Evolutionary conservation across 2,797 vertebrate species (phyloP), one percentile per base, ranked within the genome.

Genomic region (Remorina albescens): DNA sequence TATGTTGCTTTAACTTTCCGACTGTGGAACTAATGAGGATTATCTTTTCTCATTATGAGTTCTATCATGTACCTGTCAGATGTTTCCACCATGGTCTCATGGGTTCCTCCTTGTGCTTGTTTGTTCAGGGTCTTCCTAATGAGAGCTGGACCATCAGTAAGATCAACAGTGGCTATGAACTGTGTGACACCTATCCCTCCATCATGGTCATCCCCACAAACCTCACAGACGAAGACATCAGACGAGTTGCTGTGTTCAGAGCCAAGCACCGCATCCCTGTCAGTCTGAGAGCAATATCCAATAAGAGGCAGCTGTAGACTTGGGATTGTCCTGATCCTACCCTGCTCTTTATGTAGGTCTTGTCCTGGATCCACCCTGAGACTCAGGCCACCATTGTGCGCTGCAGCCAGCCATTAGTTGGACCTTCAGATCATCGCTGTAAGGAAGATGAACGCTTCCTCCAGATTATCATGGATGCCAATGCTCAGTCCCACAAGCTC

Each of bases 331-430:
- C 46, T 76, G 6, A 75, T 6, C 47, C 32, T 10, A 3, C 39
- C 1, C 2, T 34, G 8, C 7, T 80, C 15, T 6, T 21, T n/a
- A 42, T 39, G 15, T 76, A 99, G 98, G 97, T 98, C 16, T 88
- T 99, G 16, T 98, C 96, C 8, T 99, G 98, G 98, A 98, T 99
- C 86, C 98, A 99, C 86, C 98, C 98, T 0, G 98, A 99, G 90
- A 96, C 95, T 78, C 98, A 99, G 87, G 98, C 98, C 37, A 95
- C 97, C 0, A 96, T 99, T 36, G 95, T 96, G 2, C 95, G 98
- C 12, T 96, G 96, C 88, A 96, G 97, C 86, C 98, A 99, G 88
- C 98, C 98, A 0, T 82, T 97, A 2, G 96, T 99, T 0, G 98
- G 98, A 26, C 95, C 96, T 0, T 95, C 91, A 9, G 97, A 99